A percentile compares a stretch with the other conserved stretches of the same genome.
phyloP scores from a whole-genome alignment of 2,888 invertebrate genomes.

The Mechanitis mazaeus region DNA sequence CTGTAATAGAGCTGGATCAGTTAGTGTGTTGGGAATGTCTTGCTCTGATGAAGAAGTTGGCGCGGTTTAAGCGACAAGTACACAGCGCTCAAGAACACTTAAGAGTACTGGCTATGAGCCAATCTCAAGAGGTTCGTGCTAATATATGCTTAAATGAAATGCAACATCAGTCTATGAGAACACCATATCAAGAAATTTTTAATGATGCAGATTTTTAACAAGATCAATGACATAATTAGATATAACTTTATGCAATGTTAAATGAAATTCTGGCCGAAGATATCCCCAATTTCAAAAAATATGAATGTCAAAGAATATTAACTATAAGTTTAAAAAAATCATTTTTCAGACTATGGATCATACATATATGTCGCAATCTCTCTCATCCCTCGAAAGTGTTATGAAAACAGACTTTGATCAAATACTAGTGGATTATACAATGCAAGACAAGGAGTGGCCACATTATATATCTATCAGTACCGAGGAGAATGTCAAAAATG shows the following conservation, averaged over 20 bases:
- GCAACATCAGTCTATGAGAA: no score
- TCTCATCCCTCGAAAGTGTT: constrained; percentile 47
- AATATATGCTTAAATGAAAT: not conserved
- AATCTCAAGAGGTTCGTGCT: constrained; percentile 50
- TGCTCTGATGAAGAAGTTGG: constrained; percentile 53
- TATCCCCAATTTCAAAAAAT: no score
- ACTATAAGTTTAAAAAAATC: not conserved
- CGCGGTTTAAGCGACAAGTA: constrained; percentile 58
- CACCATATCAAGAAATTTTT: no score
- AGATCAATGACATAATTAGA: no score
- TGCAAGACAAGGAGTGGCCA: constrained; percentile 36
- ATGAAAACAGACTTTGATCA: constrained; percentile 58
- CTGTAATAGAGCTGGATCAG: constrained; percentile 37
- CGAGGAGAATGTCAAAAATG: constrained; percentile 44
- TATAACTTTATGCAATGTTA: no score
- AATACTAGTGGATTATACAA: constrained; percentile 55
- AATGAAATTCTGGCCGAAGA: no score
- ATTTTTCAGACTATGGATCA: constrained; percentile 53
- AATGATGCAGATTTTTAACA: no score
- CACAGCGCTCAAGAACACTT: constrained; percentile 65
- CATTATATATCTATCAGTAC: constrained; percentile 42
- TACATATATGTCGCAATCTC: constrained; percentile 62
- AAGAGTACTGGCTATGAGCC: constrained; percentile 52
- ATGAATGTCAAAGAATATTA: not conserved
- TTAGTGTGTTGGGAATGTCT: constrained; percentile 65